Conservation (phyloP, 2,113 vertebrate species). For the Mesembrinibis cayennensis region DNA sequence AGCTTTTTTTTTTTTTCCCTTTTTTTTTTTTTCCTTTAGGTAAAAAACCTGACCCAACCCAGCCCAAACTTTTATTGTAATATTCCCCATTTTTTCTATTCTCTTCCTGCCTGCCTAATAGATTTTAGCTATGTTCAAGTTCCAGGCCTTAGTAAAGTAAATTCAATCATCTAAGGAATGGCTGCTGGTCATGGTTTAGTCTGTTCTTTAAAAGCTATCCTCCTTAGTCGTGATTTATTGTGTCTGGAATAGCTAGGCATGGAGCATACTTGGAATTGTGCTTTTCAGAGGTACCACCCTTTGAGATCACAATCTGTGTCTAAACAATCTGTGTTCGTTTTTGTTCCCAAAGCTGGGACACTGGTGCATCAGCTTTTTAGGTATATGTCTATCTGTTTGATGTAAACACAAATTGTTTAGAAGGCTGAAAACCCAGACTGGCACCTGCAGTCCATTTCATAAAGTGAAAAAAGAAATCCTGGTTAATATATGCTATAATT, state of each 20-base stretch:
- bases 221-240: not conserved
- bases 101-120: not conserved
- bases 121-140: not conserved
- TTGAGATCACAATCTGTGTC: not conserved
- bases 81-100: not conserved
- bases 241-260: not conserved
- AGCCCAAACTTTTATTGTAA: not conserved
- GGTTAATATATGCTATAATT: not conserved
- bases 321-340: not conserved
- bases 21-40: not conserved
- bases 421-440: not conserved
- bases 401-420: not conserved
- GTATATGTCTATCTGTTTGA: not conserved
- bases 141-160: not conserved
- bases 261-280: not conserved
- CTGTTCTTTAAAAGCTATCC: not conserved
- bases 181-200: not conserved
- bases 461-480: not conserved
- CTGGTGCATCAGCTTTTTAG: not conserved
- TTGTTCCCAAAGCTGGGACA: not conserved
- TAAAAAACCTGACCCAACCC: not conserved
- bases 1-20: not conserved
- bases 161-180: not conserved
- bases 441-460: not conserved
- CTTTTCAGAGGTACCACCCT: not conserved